These are phyloP conservation scores for Triplophysa siluroides DNA, from an alignment of 2,113 vertebrate species.

Conservation along the genomic window DNA sequence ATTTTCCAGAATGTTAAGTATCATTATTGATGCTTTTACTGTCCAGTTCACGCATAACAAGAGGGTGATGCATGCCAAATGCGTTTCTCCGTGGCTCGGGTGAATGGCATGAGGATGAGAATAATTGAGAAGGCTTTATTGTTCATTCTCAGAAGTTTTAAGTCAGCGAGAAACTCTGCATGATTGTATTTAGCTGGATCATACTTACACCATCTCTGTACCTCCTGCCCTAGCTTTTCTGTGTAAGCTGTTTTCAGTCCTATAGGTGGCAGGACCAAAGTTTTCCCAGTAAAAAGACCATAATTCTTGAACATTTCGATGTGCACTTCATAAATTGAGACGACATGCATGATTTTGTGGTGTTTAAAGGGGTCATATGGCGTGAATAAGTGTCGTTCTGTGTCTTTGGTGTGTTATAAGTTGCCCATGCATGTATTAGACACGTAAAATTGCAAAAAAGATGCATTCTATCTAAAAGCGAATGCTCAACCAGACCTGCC, in stretches of 20 bases:
- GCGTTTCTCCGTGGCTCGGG: background rate
- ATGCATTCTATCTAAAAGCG: too few relatives aligned
- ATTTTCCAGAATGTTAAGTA: slow-evolving; percentile 15
- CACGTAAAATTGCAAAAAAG: too few relatives aligned
- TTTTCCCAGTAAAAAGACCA: too few relatives aligned
- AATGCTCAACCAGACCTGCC: too few relatives aligned
- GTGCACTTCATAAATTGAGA: too few relatives aligned
- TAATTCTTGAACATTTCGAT: too few relatives aligned
- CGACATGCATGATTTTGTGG: too few relatives aligned
- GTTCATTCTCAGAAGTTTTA: background rate
- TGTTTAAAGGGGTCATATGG: too few relatives aligned
- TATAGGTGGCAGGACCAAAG: too few relatives aligned
- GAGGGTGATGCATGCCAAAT: slow-evolving; percentile 1
- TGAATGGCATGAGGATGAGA: background rate
- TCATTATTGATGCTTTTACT: slow-evolving; percentile 29
- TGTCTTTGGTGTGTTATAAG: too few relatives aligned
- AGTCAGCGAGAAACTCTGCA: background rate
- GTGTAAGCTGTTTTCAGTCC: slow-evolving; percentile 26
- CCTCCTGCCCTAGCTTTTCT: background rate
- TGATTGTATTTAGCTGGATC: background rate
- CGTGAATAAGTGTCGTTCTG: too few relatives aligned
- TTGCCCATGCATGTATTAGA: too few relatives aligned
- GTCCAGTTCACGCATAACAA: slow-evolving; percentile 9
- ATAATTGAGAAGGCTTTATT: background rate
- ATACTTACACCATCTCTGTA: slow-evolving; percentile 2